Percentiles rank a stretch among this genome's conserved stretches.
phyloP scores from a whole-genome alignment of 2,113 vertebrate genomes.

The Xiphias gladius region DNA sequence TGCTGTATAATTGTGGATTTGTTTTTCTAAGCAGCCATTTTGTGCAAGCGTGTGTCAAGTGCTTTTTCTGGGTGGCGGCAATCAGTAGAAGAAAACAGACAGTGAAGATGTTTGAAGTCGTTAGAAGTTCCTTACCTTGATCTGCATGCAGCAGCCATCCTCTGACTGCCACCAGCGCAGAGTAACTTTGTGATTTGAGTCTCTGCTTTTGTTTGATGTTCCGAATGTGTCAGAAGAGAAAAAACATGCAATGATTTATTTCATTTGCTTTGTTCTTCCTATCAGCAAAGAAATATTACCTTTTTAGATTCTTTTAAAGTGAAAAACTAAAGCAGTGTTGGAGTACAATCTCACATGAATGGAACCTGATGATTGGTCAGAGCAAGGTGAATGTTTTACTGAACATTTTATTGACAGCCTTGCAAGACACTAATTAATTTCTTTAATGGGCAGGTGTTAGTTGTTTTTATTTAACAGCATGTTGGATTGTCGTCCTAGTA shows the following conservation, averaged over 20 bases:
- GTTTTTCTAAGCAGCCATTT: conserved; percentile 74
- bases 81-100: conserved; percentile 73
- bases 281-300: conserved; percentile 62
- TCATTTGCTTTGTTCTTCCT: conserved; percentile 75
- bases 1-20: conserved; percentile 48
- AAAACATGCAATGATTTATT: conserved; percentile 71
- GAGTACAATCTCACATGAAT: conserved; percentile 32
- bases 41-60: conserved; percentile 64
- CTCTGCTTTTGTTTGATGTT: conserved; percentile 81
- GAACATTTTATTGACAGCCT: conserved; percentile 59
- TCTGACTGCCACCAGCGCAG: conserved; percentile 72
- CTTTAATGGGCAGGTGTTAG: conserved; percentile 75
- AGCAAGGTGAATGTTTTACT: conserved; percentile 53
- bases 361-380: conserved; percentile 55
- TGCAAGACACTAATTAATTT: conserved; percentile 75
- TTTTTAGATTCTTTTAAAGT: conserved; percentile 58
- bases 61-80: conserved; percentile 61
- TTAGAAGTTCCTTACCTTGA: conserved; percentile 82
- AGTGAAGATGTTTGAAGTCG: conserved; percentile 78
- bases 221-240: conserved; percentile 73
- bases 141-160: conserved; percentile 76
- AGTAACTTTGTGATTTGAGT: conserved; percentile 79
- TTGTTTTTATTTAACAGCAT: conserved; percentile 77
- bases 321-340: conserved; percentile 36
- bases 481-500: conserved; percentile 78